Evolutionary conservation across 1,140 invertebrate species (phyloP), one percentile per base, ranked within the genome.

Genomic region (Euwallacea fornicatus): DNA sequence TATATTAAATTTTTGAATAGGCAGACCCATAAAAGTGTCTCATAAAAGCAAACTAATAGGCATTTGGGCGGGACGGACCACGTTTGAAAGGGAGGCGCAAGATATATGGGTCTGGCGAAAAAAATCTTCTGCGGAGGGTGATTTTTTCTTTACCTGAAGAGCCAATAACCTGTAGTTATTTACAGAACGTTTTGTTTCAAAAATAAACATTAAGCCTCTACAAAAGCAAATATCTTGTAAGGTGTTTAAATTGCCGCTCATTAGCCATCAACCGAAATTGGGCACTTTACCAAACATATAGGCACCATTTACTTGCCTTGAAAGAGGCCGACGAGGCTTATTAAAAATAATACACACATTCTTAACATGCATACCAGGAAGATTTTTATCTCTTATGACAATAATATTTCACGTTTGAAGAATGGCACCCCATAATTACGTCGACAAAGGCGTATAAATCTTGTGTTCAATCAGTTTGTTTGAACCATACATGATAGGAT

Each of bases 71-170:
- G 64, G 41, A 56, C 64, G 33, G 7, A 42, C 50, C 64, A 42
- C 53, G 43, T 66, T 43, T 55, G 41, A 66, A 66, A 66, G 64
- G 64, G 64, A 66, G 64, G 21, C 15, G 2, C 10, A 56, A 66
- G 64, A 66, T 66, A 66, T 66, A 66, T 66, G 64, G 53, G 64
- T 66, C 64, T 66, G 64, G 64, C 64, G 64, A 66, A 66, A 66
- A 66, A 63, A 63, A 13, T 41, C 11, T 53, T 65, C 62, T 53
- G 64, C 64, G 55, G 21, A 41, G 46, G 62, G 62, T 50, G 15
- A 33, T 33, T 33, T 33, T 33, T 33, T 33, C 21, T 33, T 33
- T 33, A 33, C 21, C 21, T 33, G 21, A 33, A 33, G 21, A 33
- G 21, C 21, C 21, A 33, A 33, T 33, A 33, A 33, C 21, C 21